These are phyloP conservation scores for Bubo scandiacus DNA, from an alignment of 2,113 vertebrate genomes.

Conservation along the genomic window DNA sequence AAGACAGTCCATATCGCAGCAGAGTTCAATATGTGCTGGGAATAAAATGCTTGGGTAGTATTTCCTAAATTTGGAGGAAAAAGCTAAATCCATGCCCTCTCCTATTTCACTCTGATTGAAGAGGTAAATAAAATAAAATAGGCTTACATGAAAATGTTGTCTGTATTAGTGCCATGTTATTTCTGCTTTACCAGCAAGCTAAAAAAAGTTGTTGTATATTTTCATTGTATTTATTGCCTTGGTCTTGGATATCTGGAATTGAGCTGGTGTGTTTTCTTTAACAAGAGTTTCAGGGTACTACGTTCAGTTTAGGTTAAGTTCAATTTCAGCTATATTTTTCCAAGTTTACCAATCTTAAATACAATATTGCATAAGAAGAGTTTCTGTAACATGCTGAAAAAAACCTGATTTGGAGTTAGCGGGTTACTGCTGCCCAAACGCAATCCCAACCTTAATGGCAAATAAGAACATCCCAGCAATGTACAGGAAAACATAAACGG, in stretches of 20 bases:
- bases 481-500: conserved; percentile 16
- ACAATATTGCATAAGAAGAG: not conserved
- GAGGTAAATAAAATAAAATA: conserved; percentile 59
- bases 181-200: conserved; percentile 17
- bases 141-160: conserved; percentile 56
- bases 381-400: conserved; percentile 1
- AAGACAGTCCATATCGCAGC: not conserved
- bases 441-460: not conserved
- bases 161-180: conserved; percentile 34
- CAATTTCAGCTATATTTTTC: conserved; percentile 47
- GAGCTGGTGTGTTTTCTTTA: conserved; percentile 55
- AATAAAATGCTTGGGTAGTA: conserved; percentile 16
- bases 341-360: conserved; percentile 16
- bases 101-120: conserved; percentile 51
- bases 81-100: conserved; percentile 15
- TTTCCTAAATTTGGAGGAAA: not conserved
- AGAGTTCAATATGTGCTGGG: not conserved
- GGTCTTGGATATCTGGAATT: conserved; percentile 50
- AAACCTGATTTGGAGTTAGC: not conserved
- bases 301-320: conserved; percentile 42
- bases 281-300: conserved; percentile 46
- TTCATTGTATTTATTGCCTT: not conserved
- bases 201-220: not conserved
- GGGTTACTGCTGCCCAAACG: not conserved
- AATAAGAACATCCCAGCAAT: conserved; percentile 6